phyloP scores from a whole-genome alignment of 1,140 invertebrate species.

The roundworm (Caenorhabditis elegans) region WBcel235 BX284604.4:611501-612000 shows the following conservation, averaged over 20 bases:
- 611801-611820: conserved; percentile 59
- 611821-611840: conserved; percentile 68
- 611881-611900: conserved; percentile 70
- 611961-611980: conserved; percentile 68
- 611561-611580: too few relatives aligned
- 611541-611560: too few relatives aligned
- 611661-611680: conserved; percentile 59
- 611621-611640: too few relatives aligned
- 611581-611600: too few relatives aligned
- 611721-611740: conserved; percentile 61
- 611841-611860: conserved; percentile 65
- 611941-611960: conserved; percentile 70
- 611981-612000: conserved; percentile 64
- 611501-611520: too few relatives aligned
- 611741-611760: conserved; percentile 65
- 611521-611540: too few relatives aligned
- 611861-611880: conserved; percentile 68
- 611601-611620: too few relatives aligned
- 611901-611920: conserved; percentile 70
- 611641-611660: conserved; percentile 64
- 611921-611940: conserved; percentile 70
- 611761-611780: conserved; percentile 62
- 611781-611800: conserved; percentile 52
- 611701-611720: conserved; percentile 59
- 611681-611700: conserved; percentile 65